phyloP scores from a whole-genome alignment of 2,113 vertebrate genomes.

The Hemibagrus wyckioides region DNA sequence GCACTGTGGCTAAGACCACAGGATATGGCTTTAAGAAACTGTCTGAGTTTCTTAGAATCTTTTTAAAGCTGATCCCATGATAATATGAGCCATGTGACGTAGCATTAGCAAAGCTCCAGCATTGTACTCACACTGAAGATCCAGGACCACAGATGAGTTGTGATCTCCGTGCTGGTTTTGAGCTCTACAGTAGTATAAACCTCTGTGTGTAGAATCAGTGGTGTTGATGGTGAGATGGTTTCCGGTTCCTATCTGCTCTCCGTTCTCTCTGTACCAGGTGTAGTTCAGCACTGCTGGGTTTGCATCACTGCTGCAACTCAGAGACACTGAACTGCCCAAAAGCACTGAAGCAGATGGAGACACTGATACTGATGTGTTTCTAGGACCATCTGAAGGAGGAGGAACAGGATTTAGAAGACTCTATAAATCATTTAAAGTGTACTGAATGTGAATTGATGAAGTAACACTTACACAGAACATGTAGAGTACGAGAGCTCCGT shows the following conservation, averaged over 20 bases:
- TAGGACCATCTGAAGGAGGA: conserved; percentile 62
- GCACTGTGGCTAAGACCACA: too few relatives aligned
- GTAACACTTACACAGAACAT: conserved; percentile 16
- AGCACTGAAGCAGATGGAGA: conserved; percentile 54
- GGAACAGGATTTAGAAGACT: background rate
- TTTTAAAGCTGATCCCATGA: too few relatives aligned
- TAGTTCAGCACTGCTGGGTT: conserved; percentile 44
- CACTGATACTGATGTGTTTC: conserved; percentile 56
- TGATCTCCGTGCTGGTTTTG: conserved; percentile 12
- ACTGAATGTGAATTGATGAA: background rate
- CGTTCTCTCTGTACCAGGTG: conserved; percentile 66
- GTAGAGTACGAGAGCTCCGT: background rate
- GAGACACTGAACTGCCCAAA: conserved; percentile 60
- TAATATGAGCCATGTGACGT: too few relatives aligned
- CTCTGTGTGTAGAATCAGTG: conserved; percentile 13
- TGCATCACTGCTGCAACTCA: conserved; percentile 58
- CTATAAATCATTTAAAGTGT: background rate
- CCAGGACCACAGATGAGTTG: conserved; percentile 23
- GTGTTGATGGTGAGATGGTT: conserved; percentile 54
- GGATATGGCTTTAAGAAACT: too few relatives aligned
- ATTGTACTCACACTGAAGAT: conserved; percentile 55
- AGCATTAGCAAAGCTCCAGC: background rate
- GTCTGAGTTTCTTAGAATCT: too few relatives aligned
- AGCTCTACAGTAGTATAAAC: conserved; percentile 34
- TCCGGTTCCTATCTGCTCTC: conserved; percentile 49